Percentiles rank a stretch among this genome's conserved stretches.
These are phyloP conservation scores for Myotis davidii DNA, from an alignment of 2,113 vertebrate genomes.

Conservation along the genomic window DNA sequence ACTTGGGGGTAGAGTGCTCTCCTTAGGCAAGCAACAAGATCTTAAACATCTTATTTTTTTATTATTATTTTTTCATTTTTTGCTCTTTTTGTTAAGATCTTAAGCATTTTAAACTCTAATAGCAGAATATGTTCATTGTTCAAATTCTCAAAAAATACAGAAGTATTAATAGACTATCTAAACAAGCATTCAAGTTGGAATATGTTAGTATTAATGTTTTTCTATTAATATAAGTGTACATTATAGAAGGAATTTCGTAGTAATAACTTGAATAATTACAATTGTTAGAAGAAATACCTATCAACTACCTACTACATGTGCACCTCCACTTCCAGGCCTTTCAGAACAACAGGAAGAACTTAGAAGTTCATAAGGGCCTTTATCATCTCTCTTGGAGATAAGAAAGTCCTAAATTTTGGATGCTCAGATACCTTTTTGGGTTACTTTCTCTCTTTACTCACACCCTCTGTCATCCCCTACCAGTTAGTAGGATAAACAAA, in stretches of 20 bases:
- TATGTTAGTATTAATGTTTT: not conserved
- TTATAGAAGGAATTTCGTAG: not conserved
- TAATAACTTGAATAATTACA: not conserved
- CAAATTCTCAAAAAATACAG: not conserved
- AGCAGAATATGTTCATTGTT: not conserved
- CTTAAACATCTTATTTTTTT: not conserved
- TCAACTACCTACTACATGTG: not conserved
- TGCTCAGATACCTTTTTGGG: not conserved
- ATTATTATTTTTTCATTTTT: too few relatives aligned
- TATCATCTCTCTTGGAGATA: not conserved
- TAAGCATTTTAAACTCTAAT: not conserved
- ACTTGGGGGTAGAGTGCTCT: not conserved
- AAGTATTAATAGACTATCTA: not conserved
- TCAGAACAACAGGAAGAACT: not conserved
- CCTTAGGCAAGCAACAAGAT: not conserved
- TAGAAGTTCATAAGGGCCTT: not conserved
- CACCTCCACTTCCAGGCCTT: not conserved
- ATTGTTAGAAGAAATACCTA: not conserved
- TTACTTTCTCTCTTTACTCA: not conserved
- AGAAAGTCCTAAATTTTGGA: not conserved
- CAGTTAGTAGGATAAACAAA: not conserved
- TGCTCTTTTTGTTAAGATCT: not conserved
- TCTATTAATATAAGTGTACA: not conserved
- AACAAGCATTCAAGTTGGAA: not conserved
- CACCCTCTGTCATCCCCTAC: not conserved